A percentile compares a stretch with the other conserved stretches of the same genome.
Conservation (phyloP, 2,113 vertebrate species). For the Mola mola region DNA sequence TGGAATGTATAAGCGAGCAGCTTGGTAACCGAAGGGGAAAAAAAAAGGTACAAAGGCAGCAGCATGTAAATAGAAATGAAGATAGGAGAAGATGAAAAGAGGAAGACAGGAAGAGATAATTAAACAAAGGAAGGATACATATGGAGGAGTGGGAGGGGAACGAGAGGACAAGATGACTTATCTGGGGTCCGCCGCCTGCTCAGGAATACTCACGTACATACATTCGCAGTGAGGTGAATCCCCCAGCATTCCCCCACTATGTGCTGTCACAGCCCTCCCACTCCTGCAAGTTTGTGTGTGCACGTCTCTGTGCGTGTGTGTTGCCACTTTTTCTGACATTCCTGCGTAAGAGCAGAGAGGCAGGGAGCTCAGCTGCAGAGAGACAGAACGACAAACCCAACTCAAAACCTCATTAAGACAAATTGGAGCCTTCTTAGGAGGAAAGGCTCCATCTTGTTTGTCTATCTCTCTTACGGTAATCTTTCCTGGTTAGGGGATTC, state of each 20-base stretch:
- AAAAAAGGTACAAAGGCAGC: too few relatives aligned
- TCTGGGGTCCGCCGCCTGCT: slow-evolving; percentile 44
- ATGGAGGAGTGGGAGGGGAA: slow-evolving; percentile 42
- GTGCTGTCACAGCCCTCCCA: slow-evolving; percentile 69
- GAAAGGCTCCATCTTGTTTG: not conserved
- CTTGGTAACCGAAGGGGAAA: too few relatives aligned
- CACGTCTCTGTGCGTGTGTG: slow-evolving; percentile 21
- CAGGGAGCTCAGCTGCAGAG: slow-evolving; percentile 56
- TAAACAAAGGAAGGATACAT: slow-evolving; percentile 54
- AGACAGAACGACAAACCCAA: slow-evolving; percentile 29
- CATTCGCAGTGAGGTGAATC: slow-evolving; percentile 71
- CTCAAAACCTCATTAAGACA: slow-evolving; percentile 16
- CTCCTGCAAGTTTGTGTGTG: slow-evolving; percentile 47
- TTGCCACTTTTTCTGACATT: slow-evolving; percentile 67
- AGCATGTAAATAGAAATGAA: not conserved
- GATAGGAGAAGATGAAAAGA: slow-evolving; percentile 24
- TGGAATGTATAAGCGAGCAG: too few relatives aligned
- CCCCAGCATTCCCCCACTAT: slow-evolving; percentile 47
- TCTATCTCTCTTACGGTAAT: not conserved
- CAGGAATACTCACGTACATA: slow-evolving; percentile 52
- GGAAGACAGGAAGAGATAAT: slow-evolving; percentile 53
- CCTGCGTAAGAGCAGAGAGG: slow-evolving; percentile 64
- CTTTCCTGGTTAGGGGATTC: not conserved
- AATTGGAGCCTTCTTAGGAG: not conserved
- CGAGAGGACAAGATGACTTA: slow-evolving; percentile 63